Conservation (phyloP, 2,113 vertebrate genomes). For the Meleagris gallopavo region DNA sequence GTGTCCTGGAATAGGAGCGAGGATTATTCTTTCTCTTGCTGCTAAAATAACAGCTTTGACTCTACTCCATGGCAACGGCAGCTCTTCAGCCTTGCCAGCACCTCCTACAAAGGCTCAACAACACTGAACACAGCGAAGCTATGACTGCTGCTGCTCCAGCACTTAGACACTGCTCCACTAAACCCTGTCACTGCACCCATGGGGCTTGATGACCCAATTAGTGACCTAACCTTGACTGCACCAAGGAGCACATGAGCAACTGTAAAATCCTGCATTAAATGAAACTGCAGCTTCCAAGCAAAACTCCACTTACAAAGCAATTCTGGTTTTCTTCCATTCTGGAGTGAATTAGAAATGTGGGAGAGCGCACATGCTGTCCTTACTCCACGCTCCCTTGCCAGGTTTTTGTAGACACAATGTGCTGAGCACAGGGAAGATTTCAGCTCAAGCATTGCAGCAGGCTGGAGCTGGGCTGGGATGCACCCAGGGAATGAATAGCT, state of each 20-base stretch:
- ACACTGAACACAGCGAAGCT: neutral
- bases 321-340: neutral
- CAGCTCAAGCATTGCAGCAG: neutral
- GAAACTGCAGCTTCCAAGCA: neutral
- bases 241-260: accelerated
- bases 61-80: neutral
- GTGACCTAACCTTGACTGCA: neutral
- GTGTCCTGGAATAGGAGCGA: neutral
- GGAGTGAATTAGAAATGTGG: neutral
- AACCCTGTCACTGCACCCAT: neutral
- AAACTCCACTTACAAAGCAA: neutral
- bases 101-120: neutral
- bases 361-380: accelerated
- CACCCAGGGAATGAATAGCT: neutral
- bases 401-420: neutral
- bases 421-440: neutral
- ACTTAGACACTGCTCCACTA: neutral
- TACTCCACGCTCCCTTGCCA: accelerated
- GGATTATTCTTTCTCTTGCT: neutral
- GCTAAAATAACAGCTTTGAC: neutral
- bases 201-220: neutral
- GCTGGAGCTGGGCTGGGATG: neutral
- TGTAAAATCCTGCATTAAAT: neutral
- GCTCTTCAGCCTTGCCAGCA: neutral
- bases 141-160: neutral